Evolutionary conservation across 2,888 invertebrate genomes (phyloP), one percentile per base, ranked within the genome.

Genomic region (Eupithecia tripunctaria): DNA sequence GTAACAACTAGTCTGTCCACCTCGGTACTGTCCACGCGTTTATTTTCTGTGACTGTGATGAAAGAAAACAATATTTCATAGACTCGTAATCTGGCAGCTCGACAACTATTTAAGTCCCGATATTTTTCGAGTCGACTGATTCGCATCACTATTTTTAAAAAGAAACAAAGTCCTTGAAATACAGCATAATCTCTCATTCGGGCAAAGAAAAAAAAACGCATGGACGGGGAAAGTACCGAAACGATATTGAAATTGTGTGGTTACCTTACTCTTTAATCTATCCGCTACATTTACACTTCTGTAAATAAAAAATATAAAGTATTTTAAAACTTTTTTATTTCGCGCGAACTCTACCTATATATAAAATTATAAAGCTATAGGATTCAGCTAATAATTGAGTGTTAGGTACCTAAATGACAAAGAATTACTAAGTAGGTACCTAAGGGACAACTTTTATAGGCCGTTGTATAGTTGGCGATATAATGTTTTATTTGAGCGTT

Each of bases 261-360:
- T 82, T 80, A 82, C 80, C 71, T 70, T 82, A 81, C 82, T 81
- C 80, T 79, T 85, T 85, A 84, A 81, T 86, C 82, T 85, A 82
- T 85, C 84, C 81, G 86, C 86, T 88, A 84, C 47, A 83, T 90
- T 88, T 90, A 88, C 88, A 90, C 83, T 87, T 88, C 85, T 90
- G 89, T 90, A 89, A 91, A 91, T 90, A 90, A 90, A 90, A 59
- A 68, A 41, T 67, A 71, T 67, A 67, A 67, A 71, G 43, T 80
- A 84, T 84, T 84, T 82, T 81, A 82, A 84, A 84, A 75, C 78
- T 76, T 36, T 68, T 72, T 69, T 76, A 68, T 67, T 81, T 82
- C 76, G 76, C 75, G 79, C 77, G 75, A 41, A 32, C 15, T 15
- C 25, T 25, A 60, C 60, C 29, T 56, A 8, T n/a, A 43, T 7